Evolutionary conservation across 2,797 vertebrate species (phyloP), one percentile per base, ranked within the genome.

Genomic region (Poecilia velifera): DNA sequence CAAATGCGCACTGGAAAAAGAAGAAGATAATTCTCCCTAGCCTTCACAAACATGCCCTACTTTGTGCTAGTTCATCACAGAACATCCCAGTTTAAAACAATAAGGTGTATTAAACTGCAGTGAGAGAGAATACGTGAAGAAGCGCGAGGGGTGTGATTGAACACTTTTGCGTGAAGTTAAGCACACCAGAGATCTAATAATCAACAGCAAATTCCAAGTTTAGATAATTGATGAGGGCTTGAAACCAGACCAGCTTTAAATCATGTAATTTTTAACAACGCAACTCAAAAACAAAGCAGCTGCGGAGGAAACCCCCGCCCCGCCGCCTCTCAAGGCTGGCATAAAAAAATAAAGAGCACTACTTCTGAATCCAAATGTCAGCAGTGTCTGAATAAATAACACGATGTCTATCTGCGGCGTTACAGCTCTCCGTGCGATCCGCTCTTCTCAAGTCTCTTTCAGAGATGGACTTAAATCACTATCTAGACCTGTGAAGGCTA

Each of bases 141-240:
- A n/a, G 22, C 14, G n/a, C 12, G 14, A n/a, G 41, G 41, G 12
- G 41, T 45, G n/a, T 28, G 25, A 34, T 34, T 34, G 34, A 45
- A 28, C 39, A 71, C 25, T 71, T 43, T 71, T n/a, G 41, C 41
- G 16, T 71, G 41, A 82, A 88, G 83, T 77, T 83, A 79, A 91
- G 91, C 82, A 76, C 86, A 89, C 87, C 45, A 77, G 86, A 90
- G 89, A 90, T 80, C 84, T 87, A 87, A 91, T 84, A 89, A 90
- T 88, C 83, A 89, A 84, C 82, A 81, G 62, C 83, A n/a, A 87
- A 82, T 77, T 80, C 49, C 7, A 49, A 75, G 76, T 80, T 74
- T 89, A 72, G 87, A 90, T 90, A 93, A 92, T 92, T 90, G 91
- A 93, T 89, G 85, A 90, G 85, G 82, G 88, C 79, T 85, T 85